A percentile compares a stretch with the other conserved stretches of the same genome.
Evolutionary conservation across 2,797 vertebrate species (phyloP).

Genomic region (Hippopotamyrus pictus): DNA sequence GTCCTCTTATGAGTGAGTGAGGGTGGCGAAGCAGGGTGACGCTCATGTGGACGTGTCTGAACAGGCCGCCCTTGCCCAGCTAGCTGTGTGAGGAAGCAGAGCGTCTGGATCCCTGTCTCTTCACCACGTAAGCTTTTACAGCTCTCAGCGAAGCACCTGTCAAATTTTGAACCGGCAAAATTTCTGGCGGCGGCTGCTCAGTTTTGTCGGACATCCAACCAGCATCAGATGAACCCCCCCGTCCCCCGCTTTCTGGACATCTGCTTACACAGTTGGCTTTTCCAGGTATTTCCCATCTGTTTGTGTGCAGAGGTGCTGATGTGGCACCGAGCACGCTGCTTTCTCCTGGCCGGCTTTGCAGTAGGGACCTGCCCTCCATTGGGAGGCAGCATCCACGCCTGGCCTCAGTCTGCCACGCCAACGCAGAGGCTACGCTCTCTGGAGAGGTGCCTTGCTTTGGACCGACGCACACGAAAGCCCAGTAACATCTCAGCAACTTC

Average conservation of each 20-base stretch:
- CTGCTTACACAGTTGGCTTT: slow-evolving; percentile 46
- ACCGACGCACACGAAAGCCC: neutral
- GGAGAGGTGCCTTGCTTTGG: neutral
- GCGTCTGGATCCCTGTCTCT: neutral
- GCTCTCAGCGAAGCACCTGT: slow-evolving; percentile 37
- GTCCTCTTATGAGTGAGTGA: neutral
- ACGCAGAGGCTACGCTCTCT: neutral
- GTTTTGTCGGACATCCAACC: slow-evolving; percentile 54
- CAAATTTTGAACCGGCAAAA: slow-evolving; percentile 41
- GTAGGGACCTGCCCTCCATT: neutral
- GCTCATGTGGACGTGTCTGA: neutral
- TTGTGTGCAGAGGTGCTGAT: slow-evolving; percentile 14
- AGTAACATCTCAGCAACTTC: neutral
- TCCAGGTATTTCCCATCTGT: slow-evolving; percentile 35
- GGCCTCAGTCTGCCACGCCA: neutral
- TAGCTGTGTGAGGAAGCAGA: neutral
- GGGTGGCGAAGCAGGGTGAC: neutral
- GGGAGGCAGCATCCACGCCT: neutral
- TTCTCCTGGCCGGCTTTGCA: neutral
- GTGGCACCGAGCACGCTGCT: neutral
- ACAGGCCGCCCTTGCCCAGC: neutral
- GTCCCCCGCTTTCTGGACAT: slow-evolving; percentile 36
- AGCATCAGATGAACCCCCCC: slow-evolving; percentile 41
- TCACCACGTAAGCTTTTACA: slow-evolving; percentile 5
- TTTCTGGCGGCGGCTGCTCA: slow-evolving; percentile 46